Evolutionary conservation across 1,140 invertebrate species (phyloP).

Genomic region (Meloidogyne exigua): DNA sequence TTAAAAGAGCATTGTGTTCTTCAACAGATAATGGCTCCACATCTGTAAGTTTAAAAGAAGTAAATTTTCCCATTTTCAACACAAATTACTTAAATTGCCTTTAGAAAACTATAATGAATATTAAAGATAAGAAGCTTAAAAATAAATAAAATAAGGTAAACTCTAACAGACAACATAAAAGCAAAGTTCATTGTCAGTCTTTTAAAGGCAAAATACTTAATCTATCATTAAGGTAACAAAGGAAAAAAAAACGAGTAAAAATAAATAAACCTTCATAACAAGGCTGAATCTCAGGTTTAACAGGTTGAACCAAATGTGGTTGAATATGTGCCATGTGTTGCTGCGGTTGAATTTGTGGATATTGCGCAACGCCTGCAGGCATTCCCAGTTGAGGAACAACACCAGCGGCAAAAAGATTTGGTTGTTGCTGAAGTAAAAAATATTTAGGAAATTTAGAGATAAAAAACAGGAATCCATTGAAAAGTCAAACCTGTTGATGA

Average conservation of each 20-base stretch:
- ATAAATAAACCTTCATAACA: constrained; percentile 17
- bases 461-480: too few species aligned
- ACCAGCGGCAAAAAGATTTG: neutral
- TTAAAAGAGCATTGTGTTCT: constrained; percentile 45
- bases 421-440: neutral
- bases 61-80: too few species aligned
- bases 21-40: constrained; percentile 34
- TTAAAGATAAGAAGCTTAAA: too few species aligned
- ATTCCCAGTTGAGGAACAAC: constrained; percentile 18
- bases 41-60: constrained; percentile 21
- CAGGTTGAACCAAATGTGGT: neutral
- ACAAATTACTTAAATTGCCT: too few species aligned
- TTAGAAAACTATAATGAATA: too few species aligned
- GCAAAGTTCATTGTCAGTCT: too few species aligned
- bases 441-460: too few species aligned
- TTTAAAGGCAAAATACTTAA: too few species aligned
- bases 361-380: neutral
- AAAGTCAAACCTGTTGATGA: neutral
- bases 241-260: neutral
- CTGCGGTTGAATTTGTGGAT: constrained; percentile 3
- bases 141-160: too few species aligned
- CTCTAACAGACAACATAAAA: too few species aligned
- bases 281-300: neutral
- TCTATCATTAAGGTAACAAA: too few species aligned
- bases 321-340: neutral